Base-by-base conservation (phyloP, 2,888 invertebrate genomes). In the Sinotaia quadrata region DNA sequence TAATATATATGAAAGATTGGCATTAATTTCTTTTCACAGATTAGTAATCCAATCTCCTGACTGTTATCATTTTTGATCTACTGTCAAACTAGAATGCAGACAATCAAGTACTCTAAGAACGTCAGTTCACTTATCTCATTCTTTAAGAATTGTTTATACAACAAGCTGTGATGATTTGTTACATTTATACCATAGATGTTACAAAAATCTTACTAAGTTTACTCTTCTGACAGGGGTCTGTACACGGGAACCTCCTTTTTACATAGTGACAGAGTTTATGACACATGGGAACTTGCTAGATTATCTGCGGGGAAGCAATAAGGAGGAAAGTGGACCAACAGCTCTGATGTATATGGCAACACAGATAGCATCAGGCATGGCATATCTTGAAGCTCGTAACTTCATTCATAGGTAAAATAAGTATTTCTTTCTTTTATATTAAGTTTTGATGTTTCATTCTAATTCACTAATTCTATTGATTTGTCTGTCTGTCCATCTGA, bases 241-340 rank as follows among this genome's bases (percentile, higher is more conserved):
- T 90, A 99, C 98, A 0, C 91, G 98, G 68, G 98, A 99, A 89
- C 97, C 98, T 15, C 99, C 99, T 4, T 99, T 98, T 90, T 99
- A 98, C 90, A 99, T 99, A 83, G 96, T 99, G 84, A 98, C 98
- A 21, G 98, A 98, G 91, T 99, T 98, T 89, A 99, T 99, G 99
- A 94, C 95, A 83, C 95, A 97, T 82, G 99, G 99, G 67, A 99
- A 99, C 90, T 91, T 99, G 78, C 90, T 99, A 70, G 98, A 99
- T 89, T 99, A 96, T 89, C 90, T 99, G 78, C 92, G 98, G 66
- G 94, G 94, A 78, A 94, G 93, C 71, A 94, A 93, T 85, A 84
- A 83, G 57, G 84, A 84, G 21, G 93, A 94, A 84, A 93, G 98
- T 61, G 95, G 96, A 81, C 97, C 98, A 15, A 95, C 98, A 4